Percentiles rank a stretch among this genome's conserved stretches.
These are phyloP conservation scores for Phyllotreta cruciferae DNA, from an alignment of 2,888 invertebrate genomes.

Conservation along the genomic window DNA sequence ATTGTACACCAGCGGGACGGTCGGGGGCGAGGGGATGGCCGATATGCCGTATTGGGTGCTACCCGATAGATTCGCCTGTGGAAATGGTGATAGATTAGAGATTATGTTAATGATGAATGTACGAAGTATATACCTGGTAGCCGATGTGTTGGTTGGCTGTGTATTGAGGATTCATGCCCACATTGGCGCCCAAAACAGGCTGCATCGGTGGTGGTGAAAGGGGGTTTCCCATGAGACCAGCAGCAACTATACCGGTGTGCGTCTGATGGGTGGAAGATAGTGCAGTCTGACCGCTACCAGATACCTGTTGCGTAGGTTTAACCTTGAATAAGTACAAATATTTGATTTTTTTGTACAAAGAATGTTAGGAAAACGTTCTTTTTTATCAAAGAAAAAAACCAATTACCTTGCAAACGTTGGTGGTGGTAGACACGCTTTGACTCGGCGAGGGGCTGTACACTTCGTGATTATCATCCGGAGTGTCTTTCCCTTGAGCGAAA, in stretches of 20 bases:
- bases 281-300: constrained; percentile 59
- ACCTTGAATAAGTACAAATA: constrained; percentile 62
- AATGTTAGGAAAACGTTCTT: background rate
- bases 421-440: constrained; percentile 59
- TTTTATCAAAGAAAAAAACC: background rate
- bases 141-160: constrained; percentile 70
- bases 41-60: constrained; percentile 78
- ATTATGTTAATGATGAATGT: background rate
- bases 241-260: constrained; percentile 57
- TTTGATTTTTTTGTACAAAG: constrained; percentile 7
- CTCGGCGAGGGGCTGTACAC: constrained; percentile 64
- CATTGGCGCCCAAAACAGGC: constrained; percentile 59
- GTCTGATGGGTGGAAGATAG: constrained; percentile 55
- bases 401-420: constrained; percentile 76
- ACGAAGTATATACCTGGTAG: constrained; percentile 68
- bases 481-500: constrained; percentile 55
- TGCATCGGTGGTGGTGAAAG: constrained; percentile 68
- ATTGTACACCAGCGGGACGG: constrained; percentile 83
- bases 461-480: constrained; percentile 63
- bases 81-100: constrained; percentile 14
- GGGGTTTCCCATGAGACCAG: constrained; percentile 59
- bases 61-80: constrained; percentile 56
- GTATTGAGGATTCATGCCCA: constrained; percentile 65
- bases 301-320: constrained; percentile 83
- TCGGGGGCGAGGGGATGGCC: constrained; percentile 86